A percentile compares a stretch with the other conserved stretches of the same genome.
These are phyloP conservation scores for Odocoileus hemionus DNA, from an alignment of 2,113 vertebrate genomes.

Conservation along the genomic window DNA sequence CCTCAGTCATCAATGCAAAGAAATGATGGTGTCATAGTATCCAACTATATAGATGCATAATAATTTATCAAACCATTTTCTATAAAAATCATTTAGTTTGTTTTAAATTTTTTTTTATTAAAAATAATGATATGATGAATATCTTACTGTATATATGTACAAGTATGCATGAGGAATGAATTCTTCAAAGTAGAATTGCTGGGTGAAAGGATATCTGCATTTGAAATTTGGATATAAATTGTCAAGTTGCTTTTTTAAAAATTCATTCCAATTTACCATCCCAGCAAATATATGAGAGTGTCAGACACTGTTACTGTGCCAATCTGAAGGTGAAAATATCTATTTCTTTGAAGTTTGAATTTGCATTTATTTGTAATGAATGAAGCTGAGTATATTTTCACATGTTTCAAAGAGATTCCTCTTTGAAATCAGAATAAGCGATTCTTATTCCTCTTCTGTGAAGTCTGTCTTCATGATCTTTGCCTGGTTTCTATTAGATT, in stretches of 20 bases:
- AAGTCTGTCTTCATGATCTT: not conserved
- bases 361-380: slow-evolving; percentile 48
- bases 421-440: not conserved
- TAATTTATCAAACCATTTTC: not conserved
- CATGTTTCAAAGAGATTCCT: slow-evolving; percentile 11
- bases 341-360: slow-evolving; percentile 37
- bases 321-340: slow-evolving; percentile 32
- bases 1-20: not conserved
- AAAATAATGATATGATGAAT: not conserved
- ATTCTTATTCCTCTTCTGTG: not conserved
- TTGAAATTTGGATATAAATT: slow-evolving; percentile 38
- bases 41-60: not conserved
- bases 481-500: not conserved
- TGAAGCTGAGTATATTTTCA: slow-evolving; percentile 35
- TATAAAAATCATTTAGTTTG: not conserved
- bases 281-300: not conserved
- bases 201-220: slow-evolving; percentile 1
- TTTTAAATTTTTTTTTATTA: slow-evolving; percentile 6
- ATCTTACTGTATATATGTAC: not conserved
- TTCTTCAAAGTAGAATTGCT: slow-evolving; percentile 23
- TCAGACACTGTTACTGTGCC: not conserved
- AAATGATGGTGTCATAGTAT: not conserved
- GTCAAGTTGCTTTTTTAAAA: slow-evolving; percentile 30
- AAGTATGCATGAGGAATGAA: not conserved
- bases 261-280: not conserved